These are phyloP conservation scores for Perca flavescens DNA, from an alignment of 2,113 vertebrate species.

Conservation along the genomic window DNA sequence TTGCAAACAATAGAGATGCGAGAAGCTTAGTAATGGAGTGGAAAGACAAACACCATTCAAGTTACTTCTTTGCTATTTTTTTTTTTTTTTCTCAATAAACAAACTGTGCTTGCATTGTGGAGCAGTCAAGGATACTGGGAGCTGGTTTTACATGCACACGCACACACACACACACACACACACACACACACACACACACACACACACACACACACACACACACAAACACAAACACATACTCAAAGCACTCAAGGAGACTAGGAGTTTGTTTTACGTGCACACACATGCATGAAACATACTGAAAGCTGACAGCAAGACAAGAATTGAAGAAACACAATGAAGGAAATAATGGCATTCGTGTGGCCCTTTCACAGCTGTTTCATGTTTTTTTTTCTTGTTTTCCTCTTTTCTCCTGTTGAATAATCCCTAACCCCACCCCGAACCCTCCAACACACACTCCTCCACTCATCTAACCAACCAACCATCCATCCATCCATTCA, in stretches of 20 bases:
- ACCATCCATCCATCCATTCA: slow-evolving; percentile 36
- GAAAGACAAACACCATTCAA: slow-evolving; percentile 46
- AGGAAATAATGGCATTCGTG: slow-evolving; percentile 47
- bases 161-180: slow-evolving; percentile 5
- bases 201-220: background rate
- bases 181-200: background rate
- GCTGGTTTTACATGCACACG: slow-evolving; percentile 32
- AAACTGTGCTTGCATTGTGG: slow-evolving; percentile 39
- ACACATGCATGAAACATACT: background rate
- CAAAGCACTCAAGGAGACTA: too few relatives aligned
- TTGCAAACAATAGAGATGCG: slow-evolving; percentile 6
- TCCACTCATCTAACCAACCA: slow-evolving; percentile 34
- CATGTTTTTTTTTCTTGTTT: slow-evolving; percentile 73
- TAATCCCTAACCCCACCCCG: slow-evolving; percentile 30
- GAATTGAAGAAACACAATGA: slow-evolving; percentile 13
- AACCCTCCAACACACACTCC: slow-evolving; percentile 30
- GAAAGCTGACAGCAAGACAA: background rate
- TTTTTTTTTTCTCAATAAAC: slow-evolving; percentile 17
- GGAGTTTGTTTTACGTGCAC: too few relatives aligned
- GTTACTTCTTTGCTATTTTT: slow-evolving; percentile 22
- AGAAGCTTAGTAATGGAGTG: slow-evolving; percentile 40
- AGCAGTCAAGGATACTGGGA: slow-evolving; percentile 36
- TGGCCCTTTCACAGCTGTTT: slow-evolving; percentile 62
- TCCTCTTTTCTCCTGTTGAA: slow-evolving; percentile 63
- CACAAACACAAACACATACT: too few relatives aligned